These are phyloP conservation scores for Graphium colonna DNA, from an alignment of 2,888 invertebrate species.

Conservation along the genomic window DNA sequence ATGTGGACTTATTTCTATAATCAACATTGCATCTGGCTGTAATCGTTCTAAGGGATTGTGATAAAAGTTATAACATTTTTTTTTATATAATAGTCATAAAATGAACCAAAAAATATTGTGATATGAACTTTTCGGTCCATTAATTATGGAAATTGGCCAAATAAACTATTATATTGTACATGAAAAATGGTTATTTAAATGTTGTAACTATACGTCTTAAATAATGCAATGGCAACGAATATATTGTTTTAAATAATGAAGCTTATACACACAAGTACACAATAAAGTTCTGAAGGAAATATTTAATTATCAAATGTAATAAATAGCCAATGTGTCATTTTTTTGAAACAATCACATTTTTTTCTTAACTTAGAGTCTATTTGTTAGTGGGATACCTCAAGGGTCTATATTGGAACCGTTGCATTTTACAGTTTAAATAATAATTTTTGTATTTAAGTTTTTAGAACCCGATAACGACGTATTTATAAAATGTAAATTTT, in stretches of 20 bases:
- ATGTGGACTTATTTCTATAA: no score
- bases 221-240: no score
- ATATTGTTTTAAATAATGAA: no score
- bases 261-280: no score
- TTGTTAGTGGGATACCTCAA: background rate
- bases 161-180: conserved; percentile 3
- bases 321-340: no score
- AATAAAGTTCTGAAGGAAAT: no score
- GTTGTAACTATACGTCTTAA: no score
- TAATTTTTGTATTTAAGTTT: background rate
- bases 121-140: conserved; percentile 1
- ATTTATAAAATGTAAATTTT: background rate
- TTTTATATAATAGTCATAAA: conserved; percentile 4
- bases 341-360: no score
- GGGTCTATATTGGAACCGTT: background rate
- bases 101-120: conserved; percentile 15
- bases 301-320: no score
- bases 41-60: conserved; percentile 14
- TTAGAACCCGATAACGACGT: background rate
- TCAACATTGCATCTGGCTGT: conserved; percentile 1
- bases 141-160: background rate
- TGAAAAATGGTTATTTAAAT: conserved; percentile 1
- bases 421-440: background rate
- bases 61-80: conserved; percentile 11
- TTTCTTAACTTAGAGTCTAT: no score